Percentiles rank a stretch among this genome's conserved stretches.
Evolutionary conservation across 1,140 invertebrate species (phyloP).

Genomic region (Heliconius hermathena): DNA sequence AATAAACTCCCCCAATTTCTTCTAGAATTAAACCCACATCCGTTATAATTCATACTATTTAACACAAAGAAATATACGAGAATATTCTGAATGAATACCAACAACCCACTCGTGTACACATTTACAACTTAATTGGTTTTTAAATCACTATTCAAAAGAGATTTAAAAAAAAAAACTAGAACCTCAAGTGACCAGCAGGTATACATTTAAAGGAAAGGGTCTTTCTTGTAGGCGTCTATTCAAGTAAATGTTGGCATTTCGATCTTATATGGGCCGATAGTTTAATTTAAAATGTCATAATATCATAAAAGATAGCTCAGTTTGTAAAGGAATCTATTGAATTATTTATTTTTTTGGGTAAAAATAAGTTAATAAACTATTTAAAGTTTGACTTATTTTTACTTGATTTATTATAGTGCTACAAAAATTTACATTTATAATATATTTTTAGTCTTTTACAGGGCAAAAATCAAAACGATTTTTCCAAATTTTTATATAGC

Average conservation of each 20-base stretch:
- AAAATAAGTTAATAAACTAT: not conserved
- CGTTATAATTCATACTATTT: too few relatives aligned
- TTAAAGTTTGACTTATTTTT: not conserved
- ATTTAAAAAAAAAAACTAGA: conserved; percentile 23
- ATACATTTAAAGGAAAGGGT: conserved; percentile 26
- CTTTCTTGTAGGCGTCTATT: conserved; percentile 24
- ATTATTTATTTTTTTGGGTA: not conserved
- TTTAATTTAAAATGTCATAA: not conserved
- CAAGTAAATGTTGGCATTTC: not conserved
- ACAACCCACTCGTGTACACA: conserved; percentile 39
- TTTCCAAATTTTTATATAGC: too few relatives aligned
- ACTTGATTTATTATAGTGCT: too few relatives aligned
- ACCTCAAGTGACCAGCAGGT: conserved; percentile 48
- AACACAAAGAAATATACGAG: not conserved
- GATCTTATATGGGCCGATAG: not conserved
- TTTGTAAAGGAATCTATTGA: not conserved
- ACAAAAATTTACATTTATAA: too few relatives aligned
- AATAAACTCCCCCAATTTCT: too few relatives aligned
- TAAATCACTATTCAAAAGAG: conserved; percentile 50
- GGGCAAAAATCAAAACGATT: too few relatives aligned
- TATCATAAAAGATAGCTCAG: not conserved
- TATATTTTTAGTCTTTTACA: too few relatives aligned
- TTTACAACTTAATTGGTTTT: conserved; percentile 60
- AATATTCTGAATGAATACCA: not conserved
- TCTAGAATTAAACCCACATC: too few relatives aligned